phyloP scores from a whole-genome alignment of 2,113 vertebrate species.

The Atherinomorus stipes region DNA sequence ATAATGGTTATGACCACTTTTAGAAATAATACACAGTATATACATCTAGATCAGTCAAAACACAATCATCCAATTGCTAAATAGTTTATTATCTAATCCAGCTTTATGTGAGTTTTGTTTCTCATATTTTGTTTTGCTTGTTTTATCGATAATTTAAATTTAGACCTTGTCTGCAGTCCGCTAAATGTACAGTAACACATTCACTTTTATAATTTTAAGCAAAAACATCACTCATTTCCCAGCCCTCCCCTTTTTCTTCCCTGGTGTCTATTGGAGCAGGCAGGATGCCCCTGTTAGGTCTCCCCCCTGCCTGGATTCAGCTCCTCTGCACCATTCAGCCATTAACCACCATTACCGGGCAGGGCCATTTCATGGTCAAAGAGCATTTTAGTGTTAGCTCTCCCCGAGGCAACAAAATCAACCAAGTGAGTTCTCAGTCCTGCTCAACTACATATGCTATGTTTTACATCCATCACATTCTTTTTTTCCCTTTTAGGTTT shows the following conservation, averaged over 20 bases:
- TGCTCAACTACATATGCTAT: slow-evolving; percentile 58
- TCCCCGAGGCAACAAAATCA: slow-evolving; percentile 72
- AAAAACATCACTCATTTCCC: slow-evolving; percentile 46
- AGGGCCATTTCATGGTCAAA: slow-evolving; percentile 84
- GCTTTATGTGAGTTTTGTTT: background rate
- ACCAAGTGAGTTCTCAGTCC: slow-evolving; percentile 68
- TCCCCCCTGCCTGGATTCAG: slow-evolving; percentile 42
- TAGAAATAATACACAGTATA: no score
- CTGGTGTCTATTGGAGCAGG: slow-evolving; percentile 52
- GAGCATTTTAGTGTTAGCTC: slow-evolving; percentile 82
- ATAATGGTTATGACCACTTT: background rate
- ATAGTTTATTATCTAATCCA: background rate
- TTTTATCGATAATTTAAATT: slow-evolving; percentile 10
- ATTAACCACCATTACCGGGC: slow-evolving; percentile 84
- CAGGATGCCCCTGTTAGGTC: slow-evolving; percentile 51
- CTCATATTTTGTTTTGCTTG: background rate
- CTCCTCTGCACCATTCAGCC: slow-evolving; percentile 66
- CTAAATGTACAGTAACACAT: slow-evolving; percentile 8
- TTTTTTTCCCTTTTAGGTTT: slow-evolving; percentile 15
- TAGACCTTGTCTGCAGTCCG: background rate
- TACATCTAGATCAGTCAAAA: background rate
- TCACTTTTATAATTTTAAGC: slow-evolving; percentile 56
- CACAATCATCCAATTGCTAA: background rate
- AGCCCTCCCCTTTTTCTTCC: slow-evolving; percentile 37
- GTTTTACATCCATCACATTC: slow-evolving; percentile 63